Conservation (phyloP, 1,140 invertebrate species). For the Lordiphosa stackelbergi region DNA sequence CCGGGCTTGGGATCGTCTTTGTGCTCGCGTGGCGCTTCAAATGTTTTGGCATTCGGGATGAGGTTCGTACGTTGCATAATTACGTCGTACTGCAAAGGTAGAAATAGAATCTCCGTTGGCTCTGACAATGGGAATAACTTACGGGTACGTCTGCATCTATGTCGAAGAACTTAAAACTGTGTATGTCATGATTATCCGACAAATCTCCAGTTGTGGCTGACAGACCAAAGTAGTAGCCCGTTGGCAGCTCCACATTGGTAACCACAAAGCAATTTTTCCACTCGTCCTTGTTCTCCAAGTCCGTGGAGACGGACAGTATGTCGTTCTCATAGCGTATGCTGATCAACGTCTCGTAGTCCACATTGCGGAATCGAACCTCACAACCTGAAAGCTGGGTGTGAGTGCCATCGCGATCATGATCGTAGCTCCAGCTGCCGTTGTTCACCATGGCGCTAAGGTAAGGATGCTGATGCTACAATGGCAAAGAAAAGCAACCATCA, state of each 20-base stretch:
- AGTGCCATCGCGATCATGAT: constrained; percentile 98
- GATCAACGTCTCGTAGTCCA: constrained; percentile 93
- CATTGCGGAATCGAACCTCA: constrained; percentile 95
- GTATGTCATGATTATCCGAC: constrained; percentile 97
- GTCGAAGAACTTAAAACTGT: constrained; percentile 94
- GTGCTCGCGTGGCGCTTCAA: constrained; percentile 91
- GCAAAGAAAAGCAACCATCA: constrained; percentile 29
- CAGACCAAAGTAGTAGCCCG: constrained; percentile 96
- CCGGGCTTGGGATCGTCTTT: constrained; percentile 91
- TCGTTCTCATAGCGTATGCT: constrained; percentile 95
- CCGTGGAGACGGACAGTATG: constrained; percentile 90
- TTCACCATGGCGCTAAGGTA: constrained; percentile 99
- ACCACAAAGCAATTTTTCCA: constrained; percentile 97
- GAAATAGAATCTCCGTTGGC: constrained; percentile 20
- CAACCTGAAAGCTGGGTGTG: constrained; percentile 97
- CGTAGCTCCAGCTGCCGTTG: constrained; percentile 96
- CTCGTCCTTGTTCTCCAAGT: constrained; percentile 92
- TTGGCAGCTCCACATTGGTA: constrained; percentile 92
- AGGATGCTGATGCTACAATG: constrained; percentile 94
- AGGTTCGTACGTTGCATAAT: constrained; percentile 86
- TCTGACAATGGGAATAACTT: constrained; percentile 45
- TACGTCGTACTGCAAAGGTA: constrained; percentile 80
- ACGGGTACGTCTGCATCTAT: constrained; percentile 87
- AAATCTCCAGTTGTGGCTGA: constrained; percentile 98
- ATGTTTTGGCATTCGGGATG: constrained; percentile 87